Conservation (phyloP, 2,797 vertebrate species). For the Harpagifer antarcticus region DNA sequence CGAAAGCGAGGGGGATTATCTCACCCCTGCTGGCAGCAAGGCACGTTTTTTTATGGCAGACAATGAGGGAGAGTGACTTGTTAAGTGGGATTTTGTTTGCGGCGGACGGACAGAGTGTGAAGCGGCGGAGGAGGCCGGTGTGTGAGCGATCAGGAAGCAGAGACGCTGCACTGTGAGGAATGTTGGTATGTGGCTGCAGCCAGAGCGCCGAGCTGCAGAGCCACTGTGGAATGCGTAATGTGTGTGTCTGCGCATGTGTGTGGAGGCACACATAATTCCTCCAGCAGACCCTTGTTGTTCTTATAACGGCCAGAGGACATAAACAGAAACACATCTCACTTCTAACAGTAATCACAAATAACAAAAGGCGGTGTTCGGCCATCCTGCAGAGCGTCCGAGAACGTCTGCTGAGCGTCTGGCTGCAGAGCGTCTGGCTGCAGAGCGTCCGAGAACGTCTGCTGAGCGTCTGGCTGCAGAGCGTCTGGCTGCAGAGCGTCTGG, state of each 20-base stretch:
- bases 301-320: conserved; percentile 53
- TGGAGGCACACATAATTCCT: conserved; percentile 43
- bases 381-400: conserved; percentile 63
- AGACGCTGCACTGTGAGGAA: conserved; percentile 69
- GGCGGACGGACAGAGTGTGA: conserved; percentile 41
- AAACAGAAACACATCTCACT: conserved; percentile 38
- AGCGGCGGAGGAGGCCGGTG: conserved; percentile 33
- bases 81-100: conserved; percentile 61
- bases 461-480: conserved; percentile 66
- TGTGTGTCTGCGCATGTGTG: conserved; percentile 30
- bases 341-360: conserved; percentile 31
- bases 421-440: conserved; percentile 48
- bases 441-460: conserved; percentile 47
- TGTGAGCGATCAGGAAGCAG: conserved; percentile 64
- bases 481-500: not conserved
- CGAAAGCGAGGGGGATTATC: conserved; percentile 59
- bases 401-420: conserved; percentile 66
- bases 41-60: conserved; percentile 42
- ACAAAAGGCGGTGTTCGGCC: conserved; percentile 50
- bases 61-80: conserved; percentile 52
- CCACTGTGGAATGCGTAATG: conserved; percentile 68
- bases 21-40: conserved; percentile 27
- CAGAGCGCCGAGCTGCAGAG: conserved; percentile 66
- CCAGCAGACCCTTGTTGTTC: conserved; percentile 54
- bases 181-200: conserved; percentile 73